phyloP scores from a whole-genome alignment of 2,888 invertebrate genomes.

The Furcula furcula region DNA sequence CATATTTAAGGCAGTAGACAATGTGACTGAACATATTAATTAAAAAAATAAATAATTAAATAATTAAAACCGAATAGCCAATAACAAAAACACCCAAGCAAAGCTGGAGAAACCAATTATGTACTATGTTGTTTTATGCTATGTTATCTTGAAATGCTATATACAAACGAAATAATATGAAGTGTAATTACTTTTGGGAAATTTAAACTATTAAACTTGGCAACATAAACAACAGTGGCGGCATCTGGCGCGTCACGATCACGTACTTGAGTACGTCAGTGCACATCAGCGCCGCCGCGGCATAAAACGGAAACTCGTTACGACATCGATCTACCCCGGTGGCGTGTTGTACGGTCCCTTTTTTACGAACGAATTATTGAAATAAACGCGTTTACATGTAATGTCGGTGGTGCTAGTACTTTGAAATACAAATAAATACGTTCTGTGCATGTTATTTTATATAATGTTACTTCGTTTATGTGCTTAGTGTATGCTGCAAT shows the following conservation, averaged over 20 bases:
- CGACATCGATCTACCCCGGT: slow-evolving; percentile 76
- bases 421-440: slow-evolving; percentile 54
- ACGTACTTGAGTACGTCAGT: no score
- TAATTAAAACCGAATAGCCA: no score
- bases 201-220: slow-evolving; percentile 18
- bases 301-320: slow-evolving; percentile 56
- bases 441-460: slow-evolving; percentile 65
- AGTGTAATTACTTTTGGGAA: not conserved
- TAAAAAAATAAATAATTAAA: no score
- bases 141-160: no score
- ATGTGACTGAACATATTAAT: no score
- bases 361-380: slow-evolving; percentile 67
- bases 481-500: slow-evolving; percentile 73
- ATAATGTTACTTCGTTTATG: slow-evolving; percentile 66
- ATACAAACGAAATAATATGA: no score
- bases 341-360: slow-evolving; percentile 57
- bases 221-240: slow-evolving; percentile 38
- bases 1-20: no score
- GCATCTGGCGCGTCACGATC: slow-evolving; percentile 44
- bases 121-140: no score
- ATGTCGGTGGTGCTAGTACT: slow-evolving; percentile 77
- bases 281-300: slow-evolving; percentile 52
- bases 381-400: slow-evolving; percentile 62
- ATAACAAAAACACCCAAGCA: no score
- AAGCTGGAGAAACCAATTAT: no score